Base-by-base conservation (phyloP, 2,888 invertebrate genomes). In the Erebia palarica region DNA sequence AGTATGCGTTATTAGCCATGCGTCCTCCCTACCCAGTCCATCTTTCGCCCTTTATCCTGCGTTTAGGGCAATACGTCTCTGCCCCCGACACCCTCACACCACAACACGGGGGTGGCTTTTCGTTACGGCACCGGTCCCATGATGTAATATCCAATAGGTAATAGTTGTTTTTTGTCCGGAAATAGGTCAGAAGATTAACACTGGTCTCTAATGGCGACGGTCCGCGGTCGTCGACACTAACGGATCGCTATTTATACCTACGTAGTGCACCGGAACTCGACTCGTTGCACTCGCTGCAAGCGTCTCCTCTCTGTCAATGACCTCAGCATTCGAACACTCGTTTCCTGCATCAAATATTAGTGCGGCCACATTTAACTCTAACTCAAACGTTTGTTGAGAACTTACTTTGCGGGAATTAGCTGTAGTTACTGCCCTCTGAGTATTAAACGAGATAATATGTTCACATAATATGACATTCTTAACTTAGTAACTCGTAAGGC, bases 171-270 rank as follows among this genome's bases (percentile, higher is more conserved):
- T 66, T 18, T 58, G 42, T 59, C 36, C 69, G 79, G 47, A 89
- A 86, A 84, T 90, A 82, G 90, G 90, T 90, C 88, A 88, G 77
- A 85, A 81, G 80, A 83, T 76, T 72, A 72, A 70, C 49, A 65
- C 51, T 51, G 58, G 71, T 57, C 55, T 60, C 60, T 70, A 73
- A 78, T 80, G 78, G 49, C 42, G 68, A 84, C 82, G 82, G 82
- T 80, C 81, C 83, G 86, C 91, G 92, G 92, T 92, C 92, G 91
- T 91, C 92, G 92, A 92, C 92, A 91, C 92, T 92, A 93, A 92
- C 92, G 92, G 92, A 86, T 86, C 87, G 90, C 92, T 93, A 93
- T 93, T 92, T 92, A 92, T 93, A 93, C 92, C 92, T 92, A 92
- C 86, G 84, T 82, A 88, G 87, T 91, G 91, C 92, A 92, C 92